Percentiles rank a stretch among this genome's conserved stretches.
phyloP scores from a whole-genome alignment of 2,113 vertebrate species.

The Equus quagga region DNA sequence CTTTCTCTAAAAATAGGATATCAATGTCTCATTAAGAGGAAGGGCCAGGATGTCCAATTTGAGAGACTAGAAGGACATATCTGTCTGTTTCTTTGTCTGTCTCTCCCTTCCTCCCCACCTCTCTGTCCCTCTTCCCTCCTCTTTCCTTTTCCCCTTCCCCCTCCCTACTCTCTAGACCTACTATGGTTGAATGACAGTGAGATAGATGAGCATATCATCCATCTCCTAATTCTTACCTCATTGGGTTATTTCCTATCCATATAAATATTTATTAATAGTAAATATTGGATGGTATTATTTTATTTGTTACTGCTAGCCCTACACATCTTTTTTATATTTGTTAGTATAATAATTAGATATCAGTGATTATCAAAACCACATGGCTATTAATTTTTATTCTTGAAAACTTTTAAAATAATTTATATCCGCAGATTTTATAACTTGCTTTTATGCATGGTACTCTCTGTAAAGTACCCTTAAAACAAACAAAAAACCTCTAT shows the following conservation, averaged over 20 bases:
- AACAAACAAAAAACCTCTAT: not conserved
- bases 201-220: not conserved
- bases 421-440: conserved; percentile 1
- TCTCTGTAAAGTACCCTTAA: not conserved
- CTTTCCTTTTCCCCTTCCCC: too few species aligned
- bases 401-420: not conserved
- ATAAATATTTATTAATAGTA: not conserved
- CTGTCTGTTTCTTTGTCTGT: not conserved
- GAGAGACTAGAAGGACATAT: not conserved
- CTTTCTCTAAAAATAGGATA: not conserved
- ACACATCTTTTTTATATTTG: not conserved
- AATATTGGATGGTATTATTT: not conserved
- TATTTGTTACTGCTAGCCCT: not conserved
- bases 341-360: not conserved
- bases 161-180: not conserved
- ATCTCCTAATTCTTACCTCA: not conserved
- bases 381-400: not conserved
- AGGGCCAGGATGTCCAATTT: not conserved
- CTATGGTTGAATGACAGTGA: not conserved
- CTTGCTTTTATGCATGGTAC: not conserved
- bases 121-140: too few species aligned
- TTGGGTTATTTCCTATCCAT: not conserved
- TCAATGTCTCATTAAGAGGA: not conserved
- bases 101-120: not conserved
- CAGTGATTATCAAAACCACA: conserved; percentile 1